Base-by-base conservation (phyloP, 2,797 vertebrate genomes). In the Oreochromis mossambicus region DNA sequence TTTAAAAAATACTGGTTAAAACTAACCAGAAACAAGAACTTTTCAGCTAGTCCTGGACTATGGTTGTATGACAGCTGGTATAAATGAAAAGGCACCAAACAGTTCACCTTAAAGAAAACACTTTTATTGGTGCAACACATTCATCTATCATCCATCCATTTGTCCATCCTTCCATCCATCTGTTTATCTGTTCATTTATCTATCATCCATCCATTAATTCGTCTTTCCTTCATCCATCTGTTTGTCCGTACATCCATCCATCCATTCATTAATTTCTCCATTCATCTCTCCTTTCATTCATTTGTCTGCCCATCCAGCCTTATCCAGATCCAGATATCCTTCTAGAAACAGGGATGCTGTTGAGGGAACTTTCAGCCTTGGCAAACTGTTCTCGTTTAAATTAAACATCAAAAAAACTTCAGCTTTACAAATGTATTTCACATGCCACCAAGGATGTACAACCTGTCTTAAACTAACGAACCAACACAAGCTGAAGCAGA, bases 401-500 rank as follows among this genome's bases (percentile, higher is more conserved):
- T 48, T 73, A 75, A 75, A 75, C 43, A 17, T 48, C 9, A 58
- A 19, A 61, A 34, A 73, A 73, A 32, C 61, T 21, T 63, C 24
- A 50, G 29, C 12, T 46, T 4, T 29, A 32, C 38, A 26, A 63
- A 82, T 17, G 13, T 10, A 24, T 66, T 58, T 36, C 11, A 41
- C 14, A 78, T 52, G 52, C 81, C 51, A 46, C 52, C 50, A n/a
- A 77, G 75, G 73, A 66, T 46, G 58, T 77, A 68, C 46, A 55
- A 24, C 68, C 52, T 36, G 55, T 78, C 68, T 73, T n/a, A 85
- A 38, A 63, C 79, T 83, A 83, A 14, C 14, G 43, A 88, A 86
- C 78, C 84, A 87, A 48, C 58, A 41, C 66, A 46, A 79, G 75
- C 84, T 41, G 54, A 70, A 56, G 68, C 78, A 55, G 77, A 86